Base-by-base conservation (phyloP, 2,888 invertebrate species). In the Pollenia griseotomentosa region DNA sequence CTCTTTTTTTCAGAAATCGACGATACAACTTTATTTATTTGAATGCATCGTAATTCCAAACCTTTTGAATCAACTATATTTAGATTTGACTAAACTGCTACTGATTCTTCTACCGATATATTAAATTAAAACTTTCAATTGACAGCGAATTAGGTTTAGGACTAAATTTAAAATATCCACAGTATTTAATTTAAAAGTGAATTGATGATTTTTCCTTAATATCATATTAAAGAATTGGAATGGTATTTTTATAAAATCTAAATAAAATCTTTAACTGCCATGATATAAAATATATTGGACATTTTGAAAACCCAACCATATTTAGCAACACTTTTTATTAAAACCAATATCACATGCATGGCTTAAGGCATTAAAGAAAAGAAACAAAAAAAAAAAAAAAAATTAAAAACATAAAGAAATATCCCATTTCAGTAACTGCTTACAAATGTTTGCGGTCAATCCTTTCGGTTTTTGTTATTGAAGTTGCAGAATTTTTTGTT, bases 371-470 rank as follows among this genome's bases (percentile, higher is more conserved):
- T 44, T 71, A 61, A 53, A 23, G 63, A 44, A 61, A 53, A 23
- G 57, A 9, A 70, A 3, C 48, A 11, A n/a, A n/a, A 57, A 59
- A 42, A 57, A 23, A 23, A 23, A 51, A 44, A 48, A 74, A 44
- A 51, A 19, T 48, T 19, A 61, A 6, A n/a, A 68, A 66, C 42
- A 66, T 57, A n/a, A 33, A 83, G 33, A 83, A 83, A 77, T 74
- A 81, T 81, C 78, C 68, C 78, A 74, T 82, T 82, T 78, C 59
- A 61, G 51, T 46, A 78, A 82, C 40, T 48, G 74, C 68, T 78
- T 83, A 77, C 63, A 68, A 77, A 81, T 68, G 83, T 73, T 79
- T 66, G 65, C 68, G 73, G 86, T 53, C 68, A 80, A 80, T 80
- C 75, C 86, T 83, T 86, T 77, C 70, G 71, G 83, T 66, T 80